These are phyloP conservation scores for Prorops nasuta DNA, from an alignment of 1,140 invertebrate genomes.

Conservation along the genomic window DNA sequence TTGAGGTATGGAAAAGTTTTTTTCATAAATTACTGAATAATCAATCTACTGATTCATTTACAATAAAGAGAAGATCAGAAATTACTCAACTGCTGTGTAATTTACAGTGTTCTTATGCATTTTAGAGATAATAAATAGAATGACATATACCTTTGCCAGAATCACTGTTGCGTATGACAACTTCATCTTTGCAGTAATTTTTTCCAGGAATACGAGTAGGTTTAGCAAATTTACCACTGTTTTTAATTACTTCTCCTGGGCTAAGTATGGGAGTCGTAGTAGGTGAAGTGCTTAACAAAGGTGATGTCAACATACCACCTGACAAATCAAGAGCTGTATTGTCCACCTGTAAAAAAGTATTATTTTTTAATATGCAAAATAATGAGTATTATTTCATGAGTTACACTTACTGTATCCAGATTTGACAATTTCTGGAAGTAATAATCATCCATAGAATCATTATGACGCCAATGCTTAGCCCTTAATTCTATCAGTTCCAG, in stretches of 20 bases:
- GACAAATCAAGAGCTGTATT: constrained; percentile 40
- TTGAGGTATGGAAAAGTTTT: no score
- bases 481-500: constrained; percentile 85
- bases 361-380: no score
- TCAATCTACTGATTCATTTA: constrained; percentile 2
- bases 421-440: constrained; percentile 77
- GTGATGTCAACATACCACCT: constrained; percentile 35
- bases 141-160: constrained; percentile 82
- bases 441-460: constrained; percentile 77
- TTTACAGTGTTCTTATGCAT: not conserved
- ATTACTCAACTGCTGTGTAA: not conserved
- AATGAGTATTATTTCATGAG: not conserved
- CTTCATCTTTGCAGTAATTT: constrained; percentile 90
- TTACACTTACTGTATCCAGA: constrained; percentile 62
- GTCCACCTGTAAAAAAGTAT: constrained; percentile 32
- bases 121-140: constrained; percentile 6
- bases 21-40: no score
- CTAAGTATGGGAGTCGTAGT: constrained; percentile 62
- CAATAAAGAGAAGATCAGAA: not conserved
- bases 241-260: constrained; percentile 81
- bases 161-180: constrained; percentile 89
- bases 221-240: constrained; percentile 82
- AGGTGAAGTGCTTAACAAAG: constrained; percentile 43
- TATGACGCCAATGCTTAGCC: constrained; percentile 80
- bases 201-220: constrained; percentile 88